Conservation (phyloP, 2,888 invertebrate species). For the Drosophila putrida region DNA sequence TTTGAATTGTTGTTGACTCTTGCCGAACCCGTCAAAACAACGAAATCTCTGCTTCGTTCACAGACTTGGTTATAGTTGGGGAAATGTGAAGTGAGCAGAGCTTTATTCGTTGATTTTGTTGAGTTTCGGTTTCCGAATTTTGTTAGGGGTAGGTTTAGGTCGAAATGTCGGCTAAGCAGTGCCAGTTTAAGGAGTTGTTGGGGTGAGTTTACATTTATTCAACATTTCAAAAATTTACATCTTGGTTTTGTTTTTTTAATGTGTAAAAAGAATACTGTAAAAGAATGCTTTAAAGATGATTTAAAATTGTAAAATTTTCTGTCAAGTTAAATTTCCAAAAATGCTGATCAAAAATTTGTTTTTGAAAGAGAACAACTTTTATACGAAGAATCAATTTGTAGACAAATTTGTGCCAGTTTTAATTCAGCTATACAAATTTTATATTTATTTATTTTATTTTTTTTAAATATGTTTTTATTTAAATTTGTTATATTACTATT, state of each 20-base stretch:
- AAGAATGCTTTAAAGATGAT: too few species aligned
- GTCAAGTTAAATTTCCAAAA: too few species aligned
- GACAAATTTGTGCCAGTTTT: too few species aligned
- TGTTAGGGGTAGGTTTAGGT: conserved; percentile 6
- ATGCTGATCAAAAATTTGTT: too few species aligned
- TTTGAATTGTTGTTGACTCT: conserved; percentile 63
- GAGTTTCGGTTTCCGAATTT: conserved; percentile 29
- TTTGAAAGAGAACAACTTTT: too few species aligned
- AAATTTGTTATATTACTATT: too few species aligned
- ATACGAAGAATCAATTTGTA: too few species aligned
- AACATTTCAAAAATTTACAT: neutral
- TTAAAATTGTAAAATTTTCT: too few species aligned
- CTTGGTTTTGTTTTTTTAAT: neutral
- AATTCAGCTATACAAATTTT: too few species aligned
- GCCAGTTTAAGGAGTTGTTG: neutral
- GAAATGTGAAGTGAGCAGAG: conserved; percentile 9
- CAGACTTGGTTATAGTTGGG: conserved; percentile 27
- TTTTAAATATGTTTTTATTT: too few species aligned
- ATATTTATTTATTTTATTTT: too few species aligned
- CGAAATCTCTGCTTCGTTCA: conserved; percentile 57
- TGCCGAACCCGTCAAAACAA: conserved; percentile 45
- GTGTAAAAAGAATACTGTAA: too few species aligned
- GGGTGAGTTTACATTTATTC: neutral
- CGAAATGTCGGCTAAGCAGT: conserved; percentile 28
- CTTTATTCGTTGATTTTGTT: conserved; percentile 50